Percentiles rank a stretch among this genome's conserved stretches.
Evolutionary conservation across 2,888 invertebrate species (phyloP).

Genomic region (Heteropelma amictum): DNA sequence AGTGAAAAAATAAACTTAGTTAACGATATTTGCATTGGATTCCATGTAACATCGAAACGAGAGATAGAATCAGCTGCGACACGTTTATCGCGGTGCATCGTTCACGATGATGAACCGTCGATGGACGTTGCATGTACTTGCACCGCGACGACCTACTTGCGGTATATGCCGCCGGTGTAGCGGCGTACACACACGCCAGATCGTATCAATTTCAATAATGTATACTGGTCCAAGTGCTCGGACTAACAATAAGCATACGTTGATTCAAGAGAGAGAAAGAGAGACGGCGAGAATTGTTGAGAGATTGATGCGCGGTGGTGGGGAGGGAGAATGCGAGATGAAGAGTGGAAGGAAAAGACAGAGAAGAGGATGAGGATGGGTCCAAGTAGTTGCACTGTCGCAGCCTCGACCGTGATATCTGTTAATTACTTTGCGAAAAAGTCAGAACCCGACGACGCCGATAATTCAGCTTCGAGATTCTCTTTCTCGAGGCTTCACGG

Average conservation of each 20-base stretch:
- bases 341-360: neutral
- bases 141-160: slow-evolving; percentile 46
- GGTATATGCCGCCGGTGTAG: slow-evolving; percentile 9
- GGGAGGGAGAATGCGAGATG: neutral
- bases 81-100: slow-evolving; percentile 40
- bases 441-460: slow-evolving; percentile 4
- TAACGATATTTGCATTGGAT: neutral
- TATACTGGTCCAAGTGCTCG: slow-evolving; percentile 2
- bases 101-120: slow-evolving; percentile 31
- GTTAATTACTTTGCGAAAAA: slow-evolving; percentile 43
- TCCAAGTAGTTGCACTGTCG: slow-evolving; percentile 1
- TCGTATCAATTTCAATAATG: slow-evolving; percentile 30
- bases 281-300: neutral
- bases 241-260: neutral
- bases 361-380: neutral
- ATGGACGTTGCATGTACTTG: slow-evolving; percentile 14
- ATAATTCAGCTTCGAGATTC: slow-evolving; percentile 24
- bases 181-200: neutral
- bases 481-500: neutral
- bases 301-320: neutral
- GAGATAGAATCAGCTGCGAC: neutral
- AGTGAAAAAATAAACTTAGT: neutral
- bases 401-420: slow-evolving; percentile 36
- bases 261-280: neutral
- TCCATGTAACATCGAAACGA: neutral